Conservation (phyloP, 2,888 invertebrate species). For the Ecdyonurus torrentis region DNA sequence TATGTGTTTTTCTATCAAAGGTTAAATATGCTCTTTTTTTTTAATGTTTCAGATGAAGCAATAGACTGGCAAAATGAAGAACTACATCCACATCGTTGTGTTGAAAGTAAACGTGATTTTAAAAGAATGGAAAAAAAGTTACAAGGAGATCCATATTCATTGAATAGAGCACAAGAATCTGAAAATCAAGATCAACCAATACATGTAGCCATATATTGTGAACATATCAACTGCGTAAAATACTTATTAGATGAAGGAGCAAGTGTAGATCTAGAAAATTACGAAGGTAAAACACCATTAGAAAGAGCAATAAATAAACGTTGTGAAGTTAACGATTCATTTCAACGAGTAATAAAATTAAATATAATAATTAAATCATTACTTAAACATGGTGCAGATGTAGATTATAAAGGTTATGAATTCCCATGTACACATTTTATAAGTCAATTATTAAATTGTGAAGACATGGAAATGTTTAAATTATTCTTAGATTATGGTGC, state of each 20-base stretch:
- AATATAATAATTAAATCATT: background rate
- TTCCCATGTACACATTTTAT: background rate
- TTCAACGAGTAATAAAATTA: background rate
- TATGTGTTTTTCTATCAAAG: too few relatives aligned
- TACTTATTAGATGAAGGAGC: background rate
- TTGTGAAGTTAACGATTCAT: background rate
- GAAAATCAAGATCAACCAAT: background rate
- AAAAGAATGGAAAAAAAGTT: background rate
- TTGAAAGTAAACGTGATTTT: background rate
- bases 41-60: too few relatives aligned
- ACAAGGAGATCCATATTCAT: background rate
- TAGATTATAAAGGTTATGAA: background rate
- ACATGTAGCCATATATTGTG: background rate
- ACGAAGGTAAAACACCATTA: background rate
- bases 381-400: background rate
- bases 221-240: background rate
- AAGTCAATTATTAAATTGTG: background rate
- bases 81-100: background rate
- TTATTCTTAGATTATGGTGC: background rate
- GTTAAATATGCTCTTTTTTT: too few relatives aligned
- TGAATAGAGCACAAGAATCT: background rate
- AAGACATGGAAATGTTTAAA: background rate
- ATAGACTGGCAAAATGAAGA: background rate
- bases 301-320: background rate
- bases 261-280: background rate